Percentiles rank a stretch among this genome's conserved stretches.
Evolutionary conservation across 2,113 vertebrate genomes (phyloP).

Genomic region (Jacana jacana): DNA sequence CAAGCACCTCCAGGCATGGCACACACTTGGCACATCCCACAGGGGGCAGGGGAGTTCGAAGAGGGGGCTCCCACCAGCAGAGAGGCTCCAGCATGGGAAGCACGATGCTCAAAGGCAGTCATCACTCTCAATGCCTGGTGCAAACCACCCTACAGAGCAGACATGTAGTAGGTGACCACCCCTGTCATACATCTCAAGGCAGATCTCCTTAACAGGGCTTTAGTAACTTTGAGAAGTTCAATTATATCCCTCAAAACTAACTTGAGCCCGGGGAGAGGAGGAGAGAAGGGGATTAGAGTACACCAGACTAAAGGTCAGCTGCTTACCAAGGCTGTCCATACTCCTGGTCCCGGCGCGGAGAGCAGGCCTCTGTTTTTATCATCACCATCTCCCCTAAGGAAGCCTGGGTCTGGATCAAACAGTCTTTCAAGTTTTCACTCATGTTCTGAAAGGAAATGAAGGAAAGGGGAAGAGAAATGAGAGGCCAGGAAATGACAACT

Average conservation of each 20-base stretch:
- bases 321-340: constrained; percentile 81
- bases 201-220: neutral
- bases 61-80: neutral
- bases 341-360: constrained; percentile 74
- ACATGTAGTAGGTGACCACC: neutral
- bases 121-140: no score
- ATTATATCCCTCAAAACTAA: neutral
- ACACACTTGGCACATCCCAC: rapidly evolving
- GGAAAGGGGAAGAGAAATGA: constrained; percentile 17
- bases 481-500: neutral
- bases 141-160: neutral
- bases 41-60: neutral
- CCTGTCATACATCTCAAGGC: neutral
- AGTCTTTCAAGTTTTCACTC: constrained; percentile 83
- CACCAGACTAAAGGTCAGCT: rapidly evolving
- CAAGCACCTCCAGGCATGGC: neutral
- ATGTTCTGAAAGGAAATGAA: constrained; percentile 77
- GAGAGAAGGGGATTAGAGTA: neutral
- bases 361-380: constrained; percentile 79
- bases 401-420: constrained; percentile 76
- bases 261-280: neutral
- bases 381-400: constrained; percentile 80
- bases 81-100: neutral
- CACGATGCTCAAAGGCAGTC: neutral
- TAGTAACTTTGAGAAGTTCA: neutral